Percentiles rank a stretch among this genome's conserved stretches.
Evolutionary conservation across 2,888 invertebrate species (phyloP).

Genomic region (Plebejus anna): DNA sequence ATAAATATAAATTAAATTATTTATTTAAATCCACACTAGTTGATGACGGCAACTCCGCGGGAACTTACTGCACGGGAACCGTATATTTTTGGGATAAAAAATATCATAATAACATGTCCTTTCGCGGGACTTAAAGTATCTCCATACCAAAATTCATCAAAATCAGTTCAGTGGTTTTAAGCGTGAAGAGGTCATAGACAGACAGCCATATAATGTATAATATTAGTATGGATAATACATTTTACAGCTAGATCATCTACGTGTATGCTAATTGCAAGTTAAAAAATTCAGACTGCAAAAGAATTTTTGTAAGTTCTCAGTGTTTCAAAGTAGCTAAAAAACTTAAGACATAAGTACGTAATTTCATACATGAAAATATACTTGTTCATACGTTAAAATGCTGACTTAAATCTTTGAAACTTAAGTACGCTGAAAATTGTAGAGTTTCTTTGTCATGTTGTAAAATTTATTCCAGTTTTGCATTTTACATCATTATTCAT

Average conservation of each 20-base stretch:
- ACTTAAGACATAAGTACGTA: not conserved
- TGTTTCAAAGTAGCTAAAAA: not conserved
- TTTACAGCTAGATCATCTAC: no score
- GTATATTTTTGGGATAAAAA: not conserved
- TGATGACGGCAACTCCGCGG: not conserved
- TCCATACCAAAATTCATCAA: no score
- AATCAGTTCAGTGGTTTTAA: no score
- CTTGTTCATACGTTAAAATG: slow-evolving; percentile 3
- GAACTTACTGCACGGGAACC: no score
- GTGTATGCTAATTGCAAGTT: not conserved
- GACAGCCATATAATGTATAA: no score
- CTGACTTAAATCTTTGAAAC: not conserved
- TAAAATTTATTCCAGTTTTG: not conserved
- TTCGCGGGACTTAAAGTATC: no score
- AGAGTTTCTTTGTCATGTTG: not conserved
- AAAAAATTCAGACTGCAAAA: not conserved
- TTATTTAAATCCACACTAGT: no score
- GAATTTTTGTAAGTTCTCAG: not conserved
- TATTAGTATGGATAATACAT: no score
- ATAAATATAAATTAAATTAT: not conserved
- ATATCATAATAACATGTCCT: not conserved
- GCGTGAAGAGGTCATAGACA: no score
- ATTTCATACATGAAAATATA: not conserved
- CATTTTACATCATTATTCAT: not conserved
- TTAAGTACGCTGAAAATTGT: not conserved